Base-by-base conservation (phyloP, 2,797 vertebrate species). In the Corythornis leucogaster region DNA sequence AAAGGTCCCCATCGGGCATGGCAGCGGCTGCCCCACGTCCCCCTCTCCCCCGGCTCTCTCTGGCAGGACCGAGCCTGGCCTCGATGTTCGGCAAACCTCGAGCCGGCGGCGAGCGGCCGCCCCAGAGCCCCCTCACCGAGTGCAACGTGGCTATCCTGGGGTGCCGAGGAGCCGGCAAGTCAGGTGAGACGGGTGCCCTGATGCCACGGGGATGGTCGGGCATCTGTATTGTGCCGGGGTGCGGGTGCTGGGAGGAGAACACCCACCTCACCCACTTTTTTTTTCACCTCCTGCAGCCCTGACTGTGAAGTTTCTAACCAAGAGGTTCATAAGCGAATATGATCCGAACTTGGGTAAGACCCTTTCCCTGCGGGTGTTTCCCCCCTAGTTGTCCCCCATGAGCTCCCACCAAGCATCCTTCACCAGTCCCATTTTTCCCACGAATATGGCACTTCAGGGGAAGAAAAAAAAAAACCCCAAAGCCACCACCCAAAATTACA, bases 221-320 rank as follows among this genome's bases (percentile, higher is more conserved):
- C 46, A 33, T 4, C 1, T 5, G 18, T 30, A 17, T 33, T 42
- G 35, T 20, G 55, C 15, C 0, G 0, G 20, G 51, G 48, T 26
- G 48, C 8, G 25, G 15, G 48, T 33, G 25, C 11, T 30, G 21
- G 11, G 42, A 24, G 48, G 24, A 15, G 48, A 50, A 50, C 48
- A 26, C 25, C 25, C 48, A 50, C 55, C 75, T 94, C 90, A 78
- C 54, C 61, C 16, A 24, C 48, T 61, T 94, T 67, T 94, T 67
- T 67, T 89, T 84, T 63, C 85, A 38, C 42, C 92, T 94, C 82
- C 96, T 92, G 53, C 97, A 99, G 99, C 99, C 7, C 97, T 99
- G 95, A 98, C 98, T 0, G 99, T 99, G 92, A 99, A 99, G 97
- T 99, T 99, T 96, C 98, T 99, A 40, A 99, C 99, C 69, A 99